phyloP scores from a whole-genome alignment of 2,113 vertebrate genomes.

The Larimichthys crocea region DNA sequence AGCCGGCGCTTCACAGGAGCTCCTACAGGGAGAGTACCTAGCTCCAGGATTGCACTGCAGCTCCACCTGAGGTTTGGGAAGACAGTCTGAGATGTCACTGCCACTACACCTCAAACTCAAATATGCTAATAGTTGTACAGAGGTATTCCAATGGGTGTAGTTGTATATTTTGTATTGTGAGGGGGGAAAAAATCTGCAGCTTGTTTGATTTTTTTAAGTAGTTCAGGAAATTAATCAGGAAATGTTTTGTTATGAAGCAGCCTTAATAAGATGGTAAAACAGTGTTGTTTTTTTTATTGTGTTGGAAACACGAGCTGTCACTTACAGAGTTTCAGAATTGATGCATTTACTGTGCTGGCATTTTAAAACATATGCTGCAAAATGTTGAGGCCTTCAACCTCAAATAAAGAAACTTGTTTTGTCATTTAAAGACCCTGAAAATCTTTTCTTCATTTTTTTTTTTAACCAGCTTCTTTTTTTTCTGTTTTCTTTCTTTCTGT shows the following conservation, averaged over 20 bases:
- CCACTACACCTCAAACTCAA: slow-evolving; percentile 73
- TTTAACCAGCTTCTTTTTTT: background rate
- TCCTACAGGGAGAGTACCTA: slow-evolving; percentile 62
- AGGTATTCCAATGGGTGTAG: slow-evolving; percentile 55
- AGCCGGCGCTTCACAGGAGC: slow-evolving; percentile 59
- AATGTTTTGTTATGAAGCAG: slow-evolving; percentile 17
- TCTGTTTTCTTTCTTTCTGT: background rate
- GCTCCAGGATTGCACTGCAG: slow-evolving; percentile 54
- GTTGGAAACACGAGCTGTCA: background rate
- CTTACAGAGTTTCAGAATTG: slow-evolving; percentile 2
- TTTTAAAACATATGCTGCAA: background rate
- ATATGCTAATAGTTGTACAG: slow-evolving; percentile 71
- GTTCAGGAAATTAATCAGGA: slow-evolving; percentile 41
- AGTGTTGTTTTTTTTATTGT: background rate
- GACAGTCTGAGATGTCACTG: slow-evolving; percentile 76
- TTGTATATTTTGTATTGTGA: slow-evolving; percentile 53
- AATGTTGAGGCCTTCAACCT: background rate
- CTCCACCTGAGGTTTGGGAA: slow-evolving; percentile 74
- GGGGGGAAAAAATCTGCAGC: slow-evolving; percentile 16
- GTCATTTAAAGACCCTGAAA: slow-evolving; percentile 7
- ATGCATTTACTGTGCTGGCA: background rate
- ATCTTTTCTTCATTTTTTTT: background rate
- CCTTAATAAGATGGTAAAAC: slow-evolving; percentile 22
- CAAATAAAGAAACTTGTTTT: background rate
- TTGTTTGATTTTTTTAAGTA: slow-evolving; percentile 60